Conservation (phyloP, 2,888 invertebrate species). For the Drosophila basisetae region DNA sequence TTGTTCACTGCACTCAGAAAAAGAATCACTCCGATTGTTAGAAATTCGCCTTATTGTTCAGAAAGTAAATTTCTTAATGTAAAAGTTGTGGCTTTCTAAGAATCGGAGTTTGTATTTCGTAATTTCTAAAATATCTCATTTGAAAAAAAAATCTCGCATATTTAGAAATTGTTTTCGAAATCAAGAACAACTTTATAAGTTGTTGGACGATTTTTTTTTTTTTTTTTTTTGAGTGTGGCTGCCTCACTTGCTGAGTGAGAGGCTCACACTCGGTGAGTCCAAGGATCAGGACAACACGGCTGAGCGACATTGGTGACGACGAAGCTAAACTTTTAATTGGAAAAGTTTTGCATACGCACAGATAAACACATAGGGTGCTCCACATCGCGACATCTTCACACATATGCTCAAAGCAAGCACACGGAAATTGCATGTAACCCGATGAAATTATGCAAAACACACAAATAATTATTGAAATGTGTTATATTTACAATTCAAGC, state of each 20-base stretch:
- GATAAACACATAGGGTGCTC: conserved; percentile 63
- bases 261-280: not conserved
- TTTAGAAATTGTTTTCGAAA: not conserved
- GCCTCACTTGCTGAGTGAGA: not conserved
- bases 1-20: not conserved
- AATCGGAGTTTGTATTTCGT: not conserved
- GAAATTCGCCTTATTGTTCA: not conserved
- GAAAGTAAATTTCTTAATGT: not conserved
- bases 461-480: not conserved
- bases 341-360: conserved; percentile 75
- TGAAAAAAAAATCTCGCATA: too few relatives aligned
- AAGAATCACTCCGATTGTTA: not conserved
- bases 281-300: conserved; percentile 27
- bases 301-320: conserved; percentile 20
- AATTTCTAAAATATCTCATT: not conserved
- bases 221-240: not conserved
- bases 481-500: conserved; percentile 26
- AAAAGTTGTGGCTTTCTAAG: not conserved
- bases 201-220: not conserved
- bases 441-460: conserved; percentile 39
- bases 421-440: conserved; percentile 49
- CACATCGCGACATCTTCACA: conserved; percentile 38
- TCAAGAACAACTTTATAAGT: not conserved
- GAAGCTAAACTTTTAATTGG: conserved; percentile 70
- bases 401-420: conserved; percentile 23